Evolutionary conservation across 2,888 invertebrate species (phyloP).

Genomic region (Schrankia costaestrigalis): DNA sequence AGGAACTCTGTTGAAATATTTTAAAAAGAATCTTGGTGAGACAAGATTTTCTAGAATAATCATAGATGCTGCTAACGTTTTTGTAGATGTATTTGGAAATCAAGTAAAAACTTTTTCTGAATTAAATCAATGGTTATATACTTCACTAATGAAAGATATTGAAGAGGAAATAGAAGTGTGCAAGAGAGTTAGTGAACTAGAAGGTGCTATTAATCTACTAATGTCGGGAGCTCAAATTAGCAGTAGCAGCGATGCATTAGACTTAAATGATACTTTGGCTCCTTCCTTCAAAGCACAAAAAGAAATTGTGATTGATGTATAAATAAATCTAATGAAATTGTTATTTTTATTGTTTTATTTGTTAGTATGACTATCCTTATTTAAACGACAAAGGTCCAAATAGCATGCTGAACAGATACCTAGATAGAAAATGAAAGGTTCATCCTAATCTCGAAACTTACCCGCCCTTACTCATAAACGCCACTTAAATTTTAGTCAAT

Average conservation of each 20-base stretch:
- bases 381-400: background rate
- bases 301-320: constrained; percentile 80
- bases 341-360: background rate
- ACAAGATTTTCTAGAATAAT: constrained; percentile 87
- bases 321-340: constrained; percentile 15
- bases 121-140: constrained; percentile 82
- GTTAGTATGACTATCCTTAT: background rate
- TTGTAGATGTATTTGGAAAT: constrained; percentile 88
- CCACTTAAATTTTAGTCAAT: too few species aligned
- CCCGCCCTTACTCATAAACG: too few species aligned
- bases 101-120: constrained; percentile 82
- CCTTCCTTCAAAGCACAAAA: constrained; percentile 75
- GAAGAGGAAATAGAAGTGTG: constrained; percentile 85
- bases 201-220: constrained; percentile 85
- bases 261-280: constrained; percentile 48
- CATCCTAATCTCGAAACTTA: too few species aligned
- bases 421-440: too few species aligned
- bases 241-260: constrained; percentile 52
- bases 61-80: constrained; percentile 86
- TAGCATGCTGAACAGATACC: too few species aligned
- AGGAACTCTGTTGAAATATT: constrained; percentile 85
- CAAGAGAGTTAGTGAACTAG: constrained; percentile 82
- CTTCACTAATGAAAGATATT: constrained; percentile 81
- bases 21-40: constrained; percentile 87
- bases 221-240: constrained; percentile 81